Conservation (phyloP, 2,888 invertebrate genomes). For the Pammene aurita region DNA sequence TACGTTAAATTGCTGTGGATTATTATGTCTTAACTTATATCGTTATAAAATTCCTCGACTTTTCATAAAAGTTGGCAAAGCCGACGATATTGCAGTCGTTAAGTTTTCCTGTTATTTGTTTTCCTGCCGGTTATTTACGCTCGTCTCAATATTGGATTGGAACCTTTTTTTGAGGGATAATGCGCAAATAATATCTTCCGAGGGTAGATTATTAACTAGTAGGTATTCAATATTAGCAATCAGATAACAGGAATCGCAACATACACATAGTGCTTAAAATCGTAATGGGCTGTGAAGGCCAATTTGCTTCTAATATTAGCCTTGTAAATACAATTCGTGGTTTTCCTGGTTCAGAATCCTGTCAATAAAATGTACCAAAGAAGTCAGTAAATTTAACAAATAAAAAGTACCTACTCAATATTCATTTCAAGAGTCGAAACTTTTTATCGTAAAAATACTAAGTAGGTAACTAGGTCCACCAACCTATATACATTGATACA, state of each 20-base stretch:
- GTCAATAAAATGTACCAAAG: too few species aligned
- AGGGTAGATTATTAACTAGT: constrained; percentile 4
- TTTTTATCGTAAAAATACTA: too few species aligned
- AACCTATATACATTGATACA: too few species aligned
- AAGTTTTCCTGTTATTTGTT: constrained; percentile 15
- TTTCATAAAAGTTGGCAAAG: background rate
- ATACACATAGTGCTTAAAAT: too few species aligned
- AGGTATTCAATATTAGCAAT: background rate
- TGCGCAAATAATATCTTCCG: background rate
- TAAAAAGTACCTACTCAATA: too few species aligned
- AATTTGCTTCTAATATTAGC: too few species aligned
- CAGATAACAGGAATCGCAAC: background rate
- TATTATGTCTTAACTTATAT: constrained; percentile 19
- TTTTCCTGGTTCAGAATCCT: too few species aligned
- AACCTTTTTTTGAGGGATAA: background rate
- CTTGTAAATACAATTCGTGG: too few species aligned
- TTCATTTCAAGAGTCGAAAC: too few species aligned
- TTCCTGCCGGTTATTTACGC: constrained; percentile 9
- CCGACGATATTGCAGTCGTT: background rate
- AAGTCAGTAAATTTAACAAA: too few species aligned
- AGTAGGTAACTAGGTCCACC: too few species aligned
- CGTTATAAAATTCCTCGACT: constrained; percentile 12
- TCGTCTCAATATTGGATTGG: background rate
- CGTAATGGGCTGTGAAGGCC: too few species aligned
- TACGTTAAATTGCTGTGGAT: constrained; percentile 11